Conservation (phyloP, 2,113 vertebrate genomes). For the Ellobius talpinus region DNA sequence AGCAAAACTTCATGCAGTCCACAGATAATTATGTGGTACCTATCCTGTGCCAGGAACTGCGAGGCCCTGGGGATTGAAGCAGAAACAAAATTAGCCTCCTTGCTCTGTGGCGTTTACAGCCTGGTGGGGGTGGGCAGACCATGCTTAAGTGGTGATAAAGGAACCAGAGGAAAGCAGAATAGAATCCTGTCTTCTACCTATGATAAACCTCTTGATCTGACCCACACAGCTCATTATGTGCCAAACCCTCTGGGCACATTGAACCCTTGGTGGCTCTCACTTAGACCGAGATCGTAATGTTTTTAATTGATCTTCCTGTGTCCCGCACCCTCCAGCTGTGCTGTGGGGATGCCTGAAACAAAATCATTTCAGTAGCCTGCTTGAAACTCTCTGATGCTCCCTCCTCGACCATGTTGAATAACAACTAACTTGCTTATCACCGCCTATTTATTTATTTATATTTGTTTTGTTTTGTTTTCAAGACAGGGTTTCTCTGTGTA, state of each 20-base stretch:
- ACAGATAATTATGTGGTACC: slow-evolving; percentile 34
- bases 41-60: slow-evolving; percentile 44
- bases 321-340: not conserved
- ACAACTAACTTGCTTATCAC: not conserved
- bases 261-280: not conserved
- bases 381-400: not conserved
- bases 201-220: slow-evolving; percentile 14
- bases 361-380: not conserved
- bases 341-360: not conserved
- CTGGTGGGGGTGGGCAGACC: not conserved
- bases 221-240: not conserved
- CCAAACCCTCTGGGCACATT: not conserved
- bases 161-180: not conserved
- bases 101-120: slow-evolving; percentile 14
- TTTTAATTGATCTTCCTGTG: not conserved
- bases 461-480: not conserved
- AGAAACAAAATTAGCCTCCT: slow-evolving; percentile 40
- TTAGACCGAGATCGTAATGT: not conserved
- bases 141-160: not conserved
- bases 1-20: slow-evolving; percentile 8
- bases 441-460: not conserved
- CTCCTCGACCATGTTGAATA: not conserved
- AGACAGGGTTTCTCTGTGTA: not conserved
- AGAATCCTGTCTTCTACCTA: not conserved
- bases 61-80: slow-evolving; percentile 32